Evolutionary conservation across 1,140 invertebrate genomes (phyloP).

Genomic region (Drosophila mojavensis): DNA sequence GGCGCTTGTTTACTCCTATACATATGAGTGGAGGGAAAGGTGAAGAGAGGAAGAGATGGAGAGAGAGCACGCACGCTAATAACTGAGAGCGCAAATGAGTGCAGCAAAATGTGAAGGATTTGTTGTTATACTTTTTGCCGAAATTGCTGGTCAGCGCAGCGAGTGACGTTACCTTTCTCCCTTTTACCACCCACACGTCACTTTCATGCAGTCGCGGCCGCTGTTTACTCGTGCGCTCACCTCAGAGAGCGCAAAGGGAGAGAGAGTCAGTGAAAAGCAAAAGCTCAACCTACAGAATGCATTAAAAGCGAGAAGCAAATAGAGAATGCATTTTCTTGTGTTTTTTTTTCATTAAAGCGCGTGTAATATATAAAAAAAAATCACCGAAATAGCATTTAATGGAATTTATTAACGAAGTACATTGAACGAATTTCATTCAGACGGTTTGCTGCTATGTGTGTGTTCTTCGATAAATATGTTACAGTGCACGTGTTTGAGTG

Average conservation of each 20-base stretch:
- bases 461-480: slow-evolving; percentile 31
- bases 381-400: slow-evolving; percentile 33
- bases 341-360: slow-evolving; percentile 16
- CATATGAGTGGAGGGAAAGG: background rate
- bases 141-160: slow-evolving; percentile 3
- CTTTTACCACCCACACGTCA: slow-evolving; percentile 39
- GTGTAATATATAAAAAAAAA: slow-evolving; percentile 56
- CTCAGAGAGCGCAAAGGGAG: background rate
- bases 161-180: slow-evolving; percentile 50
- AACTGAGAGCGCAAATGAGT: slow-evolving; percentile 28
- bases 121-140: slow-evolving; percentile 15
- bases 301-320: slow-evolving; percentile 19
- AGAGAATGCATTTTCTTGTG: background rate
- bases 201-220: slow-evolving; percentile 56
- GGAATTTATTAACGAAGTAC: slow-evolving; percentile 17
- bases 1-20: slow-evolving; percentile 37
- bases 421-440: slow-evolving; percentile 60
- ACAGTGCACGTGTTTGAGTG: slow-evolving; percentile 65
- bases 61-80: slow-evolving; percentile 3
- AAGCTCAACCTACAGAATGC: slow-evolving; percentile 17
- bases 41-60: background rate
- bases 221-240: slow-evolving; percentile 57
- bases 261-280: background rate
- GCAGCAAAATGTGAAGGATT: slow-evolving; percentile 26
- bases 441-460: slow-evolving; percentile 46